Evolutionary conservation across 2,797 vertebrate species (phyloP).

Genomic region (Bradypodion ventrale): DNA sequence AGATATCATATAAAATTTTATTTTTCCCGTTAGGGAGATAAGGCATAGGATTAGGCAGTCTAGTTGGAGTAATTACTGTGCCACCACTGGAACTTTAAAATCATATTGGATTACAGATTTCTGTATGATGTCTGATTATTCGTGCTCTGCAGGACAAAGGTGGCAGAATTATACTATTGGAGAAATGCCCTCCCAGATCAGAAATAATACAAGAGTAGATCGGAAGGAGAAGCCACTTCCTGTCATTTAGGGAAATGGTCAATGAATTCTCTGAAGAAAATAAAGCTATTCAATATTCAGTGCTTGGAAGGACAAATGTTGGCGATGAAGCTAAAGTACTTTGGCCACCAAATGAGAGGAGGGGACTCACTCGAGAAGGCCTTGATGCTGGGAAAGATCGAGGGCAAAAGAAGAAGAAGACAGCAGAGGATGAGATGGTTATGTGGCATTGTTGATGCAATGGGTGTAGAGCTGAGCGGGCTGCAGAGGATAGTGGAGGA

Average conservation of each 20-base stretch:
- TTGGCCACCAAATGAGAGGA: no score
- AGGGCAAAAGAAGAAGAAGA: no score
- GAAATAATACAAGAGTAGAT: neutral
- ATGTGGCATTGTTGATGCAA: no score
- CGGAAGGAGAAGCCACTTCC: neutral
- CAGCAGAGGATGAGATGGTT: no score
- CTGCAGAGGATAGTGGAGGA: no score
- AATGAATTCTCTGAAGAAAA: constrained; percentile 8
- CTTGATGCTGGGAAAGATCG: no score
- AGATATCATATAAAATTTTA: neutral
- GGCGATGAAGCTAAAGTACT: no score
- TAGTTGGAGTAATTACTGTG: neutral
- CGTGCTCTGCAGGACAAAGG: neutral
- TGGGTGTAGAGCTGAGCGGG: no score
- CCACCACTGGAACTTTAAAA: neutral
- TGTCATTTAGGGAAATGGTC: neutral
- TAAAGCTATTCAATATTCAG: neutral
- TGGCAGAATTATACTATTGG: neutral
- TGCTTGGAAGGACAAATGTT: no score
- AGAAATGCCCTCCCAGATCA: constrained; percentile 12
- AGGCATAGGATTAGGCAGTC: neutral
- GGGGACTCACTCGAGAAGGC: no score
- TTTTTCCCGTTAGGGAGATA: neutral
- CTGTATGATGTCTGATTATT: neutral
- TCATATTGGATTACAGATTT: constrained; percentile 8